Percentiles rank a stretch among this genome's conserved stretches.
These are phyloP conservation scores for Drosophila tani DNA, from an alignment of 1,140 invertebrate genomes.

Conservation along the genomic window DNA sequence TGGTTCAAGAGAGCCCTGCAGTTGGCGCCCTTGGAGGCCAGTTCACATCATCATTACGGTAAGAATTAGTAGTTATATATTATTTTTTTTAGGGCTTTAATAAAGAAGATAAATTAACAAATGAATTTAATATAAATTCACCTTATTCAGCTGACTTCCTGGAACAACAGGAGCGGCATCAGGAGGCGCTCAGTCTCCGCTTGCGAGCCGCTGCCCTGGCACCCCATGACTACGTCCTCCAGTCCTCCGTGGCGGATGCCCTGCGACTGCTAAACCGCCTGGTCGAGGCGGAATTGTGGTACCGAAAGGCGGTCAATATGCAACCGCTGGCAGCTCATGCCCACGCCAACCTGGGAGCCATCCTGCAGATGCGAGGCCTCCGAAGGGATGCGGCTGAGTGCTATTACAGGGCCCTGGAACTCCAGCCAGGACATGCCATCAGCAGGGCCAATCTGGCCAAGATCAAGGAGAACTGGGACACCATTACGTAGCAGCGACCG, in stretches of 20 bases:
- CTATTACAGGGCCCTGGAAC: conserved; percentile 92
- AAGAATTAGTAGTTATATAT: conserved; percentile 67
- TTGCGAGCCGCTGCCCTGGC: conserved; percentile 90
- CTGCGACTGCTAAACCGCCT: conserved; percentile 92
- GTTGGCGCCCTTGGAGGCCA: conserved; percentile 92
- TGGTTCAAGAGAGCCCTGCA: conserved; percentile 94
- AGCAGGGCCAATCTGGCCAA: conserved; percentile 95
- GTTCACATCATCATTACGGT: conserved; percentile 94
- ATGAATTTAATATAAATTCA: too few relatives aligned
- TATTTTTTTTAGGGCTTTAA: not conserved
- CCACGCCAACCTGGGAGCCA: conserved; percentile 97
- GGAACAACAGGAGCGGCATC: conserved; percentile 90
- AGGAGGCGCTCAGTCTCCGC: conserved; percentile 93
- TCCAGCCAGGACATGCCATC: conserved; percentile 94
- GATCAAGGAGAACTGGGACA: conserved; percentile 47
- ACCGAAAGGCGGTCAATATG: conserved; percentile 88
- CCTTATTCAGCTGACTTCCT: conserved; percentile 92
- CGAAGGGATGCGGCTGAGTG: conserved; percentile 93
- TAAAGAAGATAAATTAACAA: too few relatives aligned
- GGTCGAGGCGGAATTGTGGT: conserved; percentile 93
- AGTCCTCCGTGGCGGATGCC: conserved; percentile 94
- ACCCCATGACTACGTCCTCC: conserved; percentile 92
- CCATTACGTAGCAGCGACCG: conserved; percentile 40
- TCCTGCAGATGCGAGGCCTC: conserved; percentile 95
- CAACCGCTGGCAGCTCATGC: conserved; percentile 89